phyloP scores from a whole-genome alignment of 2,888 invertebrate species.

The Seira ritae region DNA sequence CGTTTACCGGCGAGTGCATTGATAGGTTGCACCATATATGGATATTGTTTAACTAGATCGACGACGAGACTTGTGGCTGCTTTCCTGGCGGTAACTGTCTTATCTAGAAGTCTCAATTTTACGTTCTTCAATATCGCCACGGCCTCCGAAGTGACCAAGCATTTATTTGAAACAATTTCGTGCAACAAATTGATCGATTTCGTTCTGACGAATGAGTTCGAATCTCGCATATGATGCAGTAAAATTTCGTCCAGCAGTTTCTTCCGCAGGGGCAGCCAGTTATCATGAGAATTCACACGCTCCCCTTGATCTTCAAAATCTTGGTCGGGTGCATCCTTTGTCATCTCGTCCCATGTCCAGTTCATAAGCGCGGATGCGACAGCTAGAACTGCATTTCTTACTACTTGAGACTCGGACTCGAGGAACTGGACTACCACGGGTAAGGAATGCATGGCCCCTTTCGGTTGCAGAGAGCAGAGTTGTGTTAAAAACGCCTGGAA shows the following conservation, averaged over 20 bases:
- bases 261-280: conserved; percentile 33
- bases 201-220: conserved; percentile 63
- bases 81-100: conserved; percentile 64
- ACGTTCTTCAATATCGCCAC: conserved; percentile 50
- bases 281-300: conserved; percentile 13
- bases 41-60: conserved; percentile 61
- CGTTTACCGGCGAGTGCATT: conserved; percentile 30
- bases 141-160: conserved; percentile 46
- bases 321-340: conserved; percentile 14
- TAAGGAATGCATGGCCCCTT: conserved; percentile 54
- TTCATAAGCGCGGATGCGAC: conserved; percentile 35
- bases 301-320: conserved; percentile 29
- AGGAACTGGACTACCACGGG: conserved; percentile 67
- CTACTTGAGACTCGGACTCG: conserved; percentile 64
- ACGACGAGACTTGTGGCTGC: conserved; percentile 59
- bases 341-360: conserved; percentile 40
- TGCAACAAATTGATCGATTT: conserved; percentile 58
- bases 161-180: conserved; percentile 41
- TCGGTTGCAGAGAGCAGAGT: conserved; percentile 52
- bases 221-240: conserved; percentile 60
- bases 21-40: conserved; percentile 57
- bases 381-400: conserved; percentile 43
- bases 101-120: conserved; percentile 63
- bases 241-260: conserved; percentile 54
- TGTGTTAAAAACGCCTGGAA: conserved; percentile 63